Base-by-base conservation (phyloP, 2,113 vertebrate genomes). In the Mesitornis unicolor region DNA sequence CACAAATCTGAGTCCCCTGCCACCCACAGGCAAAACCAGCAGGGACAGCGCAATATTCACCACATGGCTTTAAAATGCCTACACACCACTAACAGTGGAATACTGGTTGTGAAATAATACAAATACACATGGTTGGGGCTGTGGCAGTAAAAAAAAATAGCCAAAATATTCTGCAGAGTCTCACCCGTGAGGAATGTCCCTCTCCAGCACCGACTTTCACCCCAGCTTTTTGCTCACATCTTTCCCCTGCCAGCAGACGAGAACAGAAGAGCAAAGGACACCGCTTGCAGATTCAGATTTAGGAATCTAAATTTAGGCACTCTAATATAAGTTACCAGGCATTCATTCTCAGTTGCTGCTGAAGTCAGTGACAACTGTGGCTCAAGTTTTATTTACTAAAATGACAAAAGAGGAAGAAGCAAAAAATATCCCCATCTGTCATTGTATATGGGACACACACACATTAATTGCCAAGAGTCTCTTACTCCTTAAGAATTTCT, bases 181-280 rank as follows among this genome's bases (percentile, higher is more conserved):
- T 31, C 26, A 36, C 14, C 29, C 1, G 0, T 4, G 24, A 69
- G 31, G 26, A 74, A 63, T 13, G 6, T 5, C 6, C 12, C 6
- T 19, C 18, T 7, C 25, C 35, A 73, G 60, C 48, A 57, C 15
- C 1, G 2, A 11, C 31, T 60, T 25, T 20, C 11, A 11, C 6
- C 20, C 45, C 33, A 38, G 68, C 36, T 61, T 45, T 24, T 15
- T 8, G 35, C 26, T 79, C 38, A 12, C 6, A 11, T 11, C 25
- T 11, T 14, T 77, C 14, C 42, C 35, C 48, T n/a, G 28, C 51
- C 82, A 79, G 50, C 31, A 57, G 63, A 31, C 0, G 1, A 43
- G 28, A 73, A n/a, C 21, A 69, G 20, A 75, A 45, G 29, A 91
- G 43, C 70, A 40, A 43, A 64, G 56, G 53, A 51, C 57, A 57